phyloP scores from a whole-genome alignment of 92 coral and sea anemone species.

The Virgularia gustaviana region DNA sequence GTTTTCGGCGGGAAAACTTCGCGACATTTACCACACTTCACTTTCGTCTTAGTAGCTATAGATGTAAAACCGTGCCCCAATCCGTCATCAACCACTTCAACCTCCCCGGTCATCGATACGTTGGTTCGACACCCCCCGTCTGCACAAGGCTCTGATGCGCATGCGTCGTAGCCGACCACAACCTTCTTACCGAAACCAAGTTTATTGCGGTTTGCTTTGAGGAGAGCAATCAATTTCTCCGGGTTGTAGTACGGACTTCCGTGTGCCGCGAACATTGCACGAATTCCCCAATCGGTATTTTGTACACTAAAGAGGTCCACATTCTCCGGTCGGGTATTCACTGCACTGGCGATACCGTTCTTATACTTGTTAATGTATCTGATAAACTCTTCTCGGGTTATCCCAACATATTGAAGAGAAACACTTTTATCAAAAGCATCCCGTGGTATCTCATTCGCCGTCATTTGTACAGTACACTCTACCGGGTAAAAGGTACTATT shows the following conservation, averaged over 20 bases:
- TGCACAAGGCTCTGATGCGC: conserved; percentile 72
- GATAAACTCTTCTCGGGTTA: conserved; percentile 53
- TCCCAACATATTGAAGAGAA: conserved; percentile 60
- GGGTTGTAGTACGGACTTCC: conserved; percentile 96
- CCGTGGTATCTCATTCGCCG: conserved; percentile 58
- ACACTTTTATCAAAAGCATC: conserved; percentile 78
- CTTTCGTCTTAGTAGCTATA: conserved; percentile 52
- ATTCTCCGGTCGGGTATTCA: conserved; percentile 54
- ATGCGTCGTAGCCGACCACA: conserved; percentile 77
- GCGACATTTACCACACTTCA: conserved; percentile 66
- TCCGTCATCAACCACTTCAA: conserved; percentile 57
- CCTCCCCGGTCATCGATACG: conserved; percentile 59
- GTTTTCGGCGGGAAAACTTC: conserved; percentile 22
- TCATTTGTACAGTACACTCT: conserved; percentile 59
- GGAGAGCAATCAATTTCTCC: conserved; percentile 64
- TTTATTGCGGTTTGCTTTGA: conserved; percentile 54
- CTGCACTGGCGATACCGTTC: conserved; percentile 62
- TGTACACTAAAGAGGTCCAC: conserved; percentile 89
- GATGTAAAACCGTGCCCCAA: conserved; percentile 65
- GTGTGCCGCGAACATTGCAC: conserved; percentile 76
- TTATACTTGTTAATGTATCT: conserved; percentile 55
- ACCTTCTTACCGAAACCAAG: conserved; percentile 30
- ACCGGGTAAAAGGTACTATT: conserved; percentile 57
- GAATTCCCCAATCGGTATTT: conserved; percentile 39
- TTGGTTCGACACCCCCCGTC: conserved; percentile 69